Percentiles rank a stretch among this genome's conserved stretches.
Conservation (phyloP, 1,140 invertebrate species). For the Temnothorax nylanderi region DNA sequence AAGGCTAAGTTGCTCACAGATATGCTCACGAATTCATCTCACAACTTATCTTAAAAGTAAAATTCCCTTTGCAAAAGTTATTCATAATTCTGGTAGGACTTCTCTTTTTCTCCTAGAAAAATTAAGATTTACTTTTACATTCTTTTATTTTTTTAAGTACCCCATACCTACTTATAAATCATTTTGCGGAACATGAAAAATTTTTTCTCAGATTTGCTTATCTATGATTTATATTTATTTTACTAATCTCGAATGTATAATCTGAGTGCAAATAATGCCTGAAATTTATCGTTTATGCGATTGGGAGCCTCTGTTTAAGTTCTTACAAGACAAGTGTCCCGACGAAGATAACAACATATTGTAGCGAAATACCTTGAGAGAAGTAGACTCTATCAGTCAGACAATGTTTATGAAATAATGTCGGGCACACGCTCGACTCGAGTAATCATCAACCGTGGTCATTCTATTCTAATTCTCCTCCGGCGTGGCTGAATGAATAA, state of each 20-base stretch:
- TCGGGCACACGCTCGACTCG: conserved; percentile 43
- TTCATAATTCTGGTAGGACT: not conserved
- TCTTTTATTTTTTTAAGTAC: not conserved
- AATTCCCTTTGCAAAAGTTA: not conserved
- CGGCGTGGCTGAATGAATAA: conserved; percentile 54
- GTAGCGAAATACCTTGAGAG: conserved; percentile 18
- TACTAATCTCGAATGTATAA: conserved; percentile 5
- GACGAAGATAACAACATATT: conserved; percentile 7
- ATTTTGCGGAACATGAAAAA: not conserved
- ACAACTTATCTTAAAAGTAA: not conserved
- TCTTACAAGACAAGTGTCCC: conserved; percentile 23
- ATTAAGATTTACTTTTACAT: not conserved
- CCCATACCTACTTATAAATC: not conserved
- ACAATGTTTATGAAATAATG: conserved; percentile 53
- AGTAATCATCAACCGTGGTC: conserved; percentile 28
- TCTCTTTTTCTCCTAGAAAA: not conserved
- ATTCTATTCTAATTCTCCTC: conserved; percentile 63
- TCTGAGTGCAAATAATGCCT: not conserved
- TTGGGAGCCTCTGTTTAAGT: conserved; percentile 47
- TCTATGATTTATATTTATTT: not conserved
- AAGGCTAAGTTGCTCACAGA: not conserved
- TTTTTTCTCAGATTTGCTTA: not conserved
- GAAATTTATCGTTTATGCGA: not conserved
- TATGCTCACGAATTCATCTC: not conserved
- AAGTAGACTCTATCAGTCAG: conserved; percentile 2